Evolutionary conservation across 2,797 vertebrate species (phyloP).

Genomic region (Varecia variegata): DNA sequence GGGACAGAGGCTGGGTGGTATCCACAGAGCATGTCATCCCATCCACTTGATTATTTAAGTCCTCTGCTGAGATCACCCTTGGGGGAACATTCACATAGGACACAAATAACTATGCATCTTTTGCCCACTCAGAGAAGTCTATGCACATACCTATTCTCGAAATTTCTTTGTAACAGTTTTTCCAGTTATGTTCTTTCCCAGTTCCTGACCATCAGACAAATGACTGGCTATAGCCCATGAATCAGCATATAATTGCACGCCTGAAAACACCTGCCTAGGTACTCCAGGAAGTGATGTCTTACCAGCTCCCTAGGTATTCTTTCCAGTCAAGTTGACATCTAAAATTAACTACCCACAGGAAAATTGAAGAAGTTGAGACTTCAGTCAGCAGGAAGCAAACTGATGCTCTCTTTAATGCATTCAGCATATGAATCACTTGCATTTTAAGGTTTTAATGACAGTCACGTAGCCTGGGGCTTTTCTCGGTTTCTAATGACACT

Average conservation of each 20-base stretch:
- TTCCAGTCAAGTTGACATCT: background rate
- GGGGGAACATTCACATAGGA: background rate
- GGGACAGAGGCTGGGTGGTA: background rate
- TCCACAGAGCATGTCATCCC: background rate
- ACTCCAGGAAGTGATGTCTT: background rate
- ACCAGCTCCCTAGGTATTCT: background rate
- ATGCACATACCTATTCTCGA: background rate
- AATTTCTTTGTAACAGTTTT: background rate
- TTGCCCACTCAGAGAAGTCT: background rate
- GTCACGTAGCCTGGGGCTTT: background rate
- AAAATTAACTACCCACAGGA: background rate
- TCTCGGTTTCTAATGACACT: background rate
- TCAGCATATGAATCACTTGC: background rate
- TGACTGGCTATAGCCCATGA: background rate
- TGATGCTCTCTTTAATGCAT: background rate
- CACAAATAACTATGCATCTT: background rate
- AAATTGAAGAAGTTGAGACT: background rate
- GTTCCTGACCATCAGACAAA: background rate
- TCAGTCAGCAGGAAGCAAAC: background rate
- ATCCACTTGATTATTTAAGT: background rate
- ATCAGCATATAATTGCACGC: no score
- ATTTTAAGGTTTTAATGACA: background rate
- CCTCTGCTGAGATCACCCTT: background rate
- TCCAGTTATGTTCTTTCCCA: background rate
- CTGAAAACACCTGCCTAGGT: background rate